Percentiles rank a stretch among this genome's conserved stretches.
phyloP scores from a whole-genome alignment of 2,797 vertebrate genomes.

The Gallirallus australis region DNA sequence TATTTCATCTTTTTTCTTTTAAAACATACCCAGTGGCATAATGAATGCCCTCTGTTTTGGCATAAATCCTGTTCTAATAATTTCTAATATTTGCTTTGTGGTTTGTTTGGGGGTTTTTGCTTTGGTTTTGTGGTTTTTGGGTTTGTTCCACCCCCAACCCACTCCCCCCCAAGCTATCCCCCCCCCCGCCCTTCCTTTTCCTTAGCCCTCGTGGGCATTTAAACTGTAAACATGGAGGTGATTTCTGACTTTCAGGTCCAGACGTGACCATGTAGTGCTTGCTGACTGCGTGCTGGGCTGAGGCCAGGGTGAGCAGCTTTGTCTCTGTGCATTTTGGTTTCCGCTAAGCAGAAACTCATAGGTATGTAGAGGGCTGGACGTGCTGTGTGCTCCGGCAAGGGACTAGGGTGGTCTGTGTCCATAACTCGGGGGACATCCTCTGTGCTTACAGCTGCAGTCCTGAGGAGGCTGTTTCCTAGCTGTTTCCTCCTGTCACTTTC shows the following conservation, averaged over 20 bases:
- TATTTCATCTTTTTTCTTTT: neutral
- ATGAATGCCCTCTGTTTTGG: neutral
- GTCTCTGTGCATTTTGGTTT: neutral
- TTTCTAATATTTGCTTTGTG: neutral
- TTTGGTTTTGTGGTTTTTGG: no score
- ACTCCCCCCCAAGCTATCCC: no score
- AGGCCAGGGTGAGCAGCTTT: neutral
- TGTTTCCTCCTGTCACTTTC: neutral
- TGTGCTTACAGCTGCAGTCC: neutral
- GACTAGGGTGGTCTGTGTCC: neutral
- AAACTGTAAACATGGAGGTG: neutral
- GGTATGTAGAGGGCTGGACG: neutral
- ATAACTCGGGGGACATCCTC: rapidly evolving
- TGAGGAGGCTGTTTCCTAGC: neutral
- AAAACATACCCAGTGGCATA: neutral
- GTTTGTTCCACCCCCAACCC: no score
- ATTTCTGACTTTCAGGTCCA: neutral
- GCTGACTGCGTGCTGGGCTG: neutral
- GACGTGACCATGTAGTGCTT: neutral
- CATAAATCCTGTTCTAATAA: neutral
- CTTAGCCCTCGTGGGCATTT: neutral
- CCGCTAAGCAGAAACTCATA: neutral
- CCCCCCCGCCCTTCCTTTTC: no score
- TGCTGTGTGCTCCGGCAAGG: neutral
- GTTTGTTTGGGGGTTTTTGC: no score